Conservation (phyloP, 2,797 vertebrate species). For the Basileuterus tristriatus region DNA sequence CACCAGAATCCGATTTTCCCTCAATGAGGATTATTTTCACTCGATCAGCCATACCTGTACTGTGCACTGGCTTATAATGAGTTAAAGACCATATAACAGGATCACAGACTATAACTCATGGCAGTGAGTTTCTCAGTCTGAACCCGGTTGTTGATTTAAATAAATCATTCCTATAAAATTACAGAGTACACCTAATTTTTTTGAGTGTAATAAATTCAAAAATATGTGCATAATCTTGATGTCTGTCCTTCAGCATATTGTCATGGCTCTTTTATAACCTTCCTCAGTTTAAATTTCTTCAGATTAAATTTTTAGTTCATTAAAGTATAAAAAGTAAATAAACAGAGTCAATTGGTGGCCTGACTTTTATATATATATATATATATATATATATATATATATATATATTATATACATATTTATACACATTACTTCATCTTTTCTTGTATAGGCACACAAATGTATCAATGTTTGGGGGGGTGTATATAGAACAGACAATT, state of each 20-base stretch:
- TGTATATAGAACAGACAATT: neutral
- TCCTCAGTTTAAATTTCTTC: neutral
- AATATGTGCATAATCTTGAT: neutral
- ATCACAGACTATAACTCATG: neutral
- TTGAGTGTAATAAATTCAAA: neutral
- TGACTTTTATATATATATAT: too few species aligned
- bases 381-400: too few species aligned
- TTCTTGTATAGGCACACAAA: neutral
- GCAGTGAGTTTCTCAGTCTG: rapidly evolving
- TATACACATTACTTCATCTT: neutral
- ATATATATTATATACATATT: neutral
- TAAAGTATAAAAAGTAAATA: neutral
- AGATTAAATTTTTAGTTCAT: neutral
- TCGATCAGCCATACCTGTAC: neutral
- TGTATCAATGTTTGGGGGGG: neutral
- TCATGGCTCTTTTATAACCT: neutral
- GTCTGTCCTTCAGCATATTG: neutral
- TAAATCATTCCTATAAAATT: neutral
- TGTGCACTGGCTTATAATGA: neutral
- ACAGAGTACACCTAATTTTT: neutral
- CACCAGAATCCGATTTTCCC: neutral
- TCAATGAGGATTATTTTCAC: neutral
- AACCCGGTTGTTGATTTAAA: neutral
- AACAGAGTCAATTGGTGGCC: neutral
- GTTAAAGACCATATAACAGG: neutral